Evolutionary conservation across 2,888 invertebrate species (phyloP).

Genomic region (Heliconius cydno): DNA sequence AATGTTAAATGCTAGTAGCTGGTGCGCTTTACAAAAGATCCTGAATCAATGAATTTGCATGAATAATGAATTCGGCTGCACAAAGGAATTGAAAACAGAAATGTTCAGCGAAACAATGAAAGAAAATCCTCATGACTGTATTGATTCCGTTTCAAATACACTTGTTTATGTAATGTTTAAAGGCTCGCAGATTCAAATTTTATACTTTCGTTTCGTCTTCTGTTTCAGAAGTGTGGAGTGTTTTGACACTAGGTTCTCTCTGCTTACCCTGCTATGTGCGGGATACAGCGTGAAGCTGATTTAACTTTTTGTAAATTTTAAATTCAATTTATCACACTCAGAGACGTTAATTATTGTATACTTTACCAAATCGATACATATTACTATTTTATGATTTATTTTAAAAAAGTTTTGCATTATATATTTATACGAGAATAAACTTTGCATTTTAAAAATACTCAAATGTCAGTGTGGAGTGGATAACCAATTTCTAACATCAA

Average conservation of each 20-base stretch:
- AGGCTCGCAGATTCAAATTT: neutral
- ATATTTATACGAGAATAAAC: neutral
- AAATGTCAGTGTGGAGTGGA: conserved; percentile 6
- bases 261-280: no score
- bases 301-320: neutral
- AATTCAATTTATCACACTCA: neutral
- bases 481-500: conserved; percentile 14
- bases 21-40: neutral
- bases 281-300: no score
- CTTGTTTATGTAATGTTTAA: neutral
- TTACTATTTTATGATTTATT: neutral
- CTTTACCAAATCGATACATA: neutral
- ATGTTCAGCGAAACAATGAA: conserved; percentile 5
- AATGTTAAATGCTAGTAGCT: neutral
- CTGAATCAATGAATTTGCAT: conserved; percentile 7
- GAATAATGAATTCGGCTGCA: conserved; percentile 23
- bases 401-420: neutral
- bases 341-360: neutral
- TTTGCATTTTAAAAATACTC: neutral
- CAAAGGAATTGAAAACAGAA: conserved; percentile 13
- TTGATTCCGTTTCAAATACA: neutral
- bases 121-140: conserved; percentile 11
- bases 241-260: no score
- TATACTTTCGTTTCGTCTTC: neutral
- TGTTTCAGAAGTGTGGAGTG: no score